Evolutionary conservation across 2,888 invertebrate species (phyloP).

Genomic region (Auanema sp.): DNA sequence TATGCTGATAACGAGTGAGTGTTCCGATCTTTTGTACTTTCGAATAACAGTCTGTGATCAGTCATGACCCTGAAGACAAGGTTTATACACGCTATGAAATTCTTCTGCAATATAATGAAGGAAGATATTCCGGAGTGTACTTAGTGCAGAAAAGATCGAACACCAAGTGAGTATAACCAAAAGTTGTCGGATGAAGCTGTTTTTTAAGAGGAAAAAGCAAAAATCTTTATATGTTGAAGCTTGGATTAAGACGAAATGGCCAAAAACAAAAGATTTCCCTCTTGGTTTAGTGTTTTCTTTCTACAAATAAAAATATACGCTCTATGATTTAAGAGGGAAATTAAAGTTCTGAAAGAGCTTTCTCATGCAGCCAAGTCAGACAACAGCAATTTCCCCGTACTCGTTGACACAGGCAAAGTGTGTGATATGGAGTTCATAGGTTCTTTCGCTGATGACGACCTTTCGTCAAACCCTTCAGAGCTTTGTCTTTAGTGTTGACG

Average conservation of each 20-base stretch:
- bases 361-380: background rate
- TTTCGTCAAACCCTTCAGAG: background rate
- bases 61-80: slow-evolving; percentile 1
- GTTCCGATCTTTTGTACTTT: too few species aligned
- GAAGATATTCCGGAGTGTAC: slow-evolving; percentile 20
- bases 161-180: too few species aligned
- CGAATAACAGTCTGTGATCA: too few species aligned
- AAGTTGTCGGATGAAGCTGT: too few species aligned
- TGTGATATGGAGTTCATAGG: slow-evolving; percentile 9
- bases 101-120: slow-evolving; percentile 15
- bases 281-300: too few species aligned
- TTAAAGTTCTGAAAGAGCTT: slow-evolving; percentile 6
- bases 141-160: background rate
- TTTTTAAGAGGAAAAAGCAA: background rate
- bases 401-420: slow-evolving; percentile 20
- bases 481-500: background rate
- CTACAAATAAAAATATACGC: background rate
- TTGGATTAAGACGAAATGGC: slow-evolving; percentile 6
- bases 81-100: slow-evolving; percentile 5
- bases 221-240: slow-evolving; percentile 10
- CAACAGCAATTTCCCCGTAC: background rate
- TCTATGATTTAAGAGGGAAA: slow-evolving; percentile 3
- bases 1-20: too few species aligned
- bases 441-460: background rate
- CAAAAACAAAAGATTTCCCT: too few species aligned